phyloP scores from a whole-genome alignment of 2,797 vertebrate species.

The Morelia viridis region DNA sequence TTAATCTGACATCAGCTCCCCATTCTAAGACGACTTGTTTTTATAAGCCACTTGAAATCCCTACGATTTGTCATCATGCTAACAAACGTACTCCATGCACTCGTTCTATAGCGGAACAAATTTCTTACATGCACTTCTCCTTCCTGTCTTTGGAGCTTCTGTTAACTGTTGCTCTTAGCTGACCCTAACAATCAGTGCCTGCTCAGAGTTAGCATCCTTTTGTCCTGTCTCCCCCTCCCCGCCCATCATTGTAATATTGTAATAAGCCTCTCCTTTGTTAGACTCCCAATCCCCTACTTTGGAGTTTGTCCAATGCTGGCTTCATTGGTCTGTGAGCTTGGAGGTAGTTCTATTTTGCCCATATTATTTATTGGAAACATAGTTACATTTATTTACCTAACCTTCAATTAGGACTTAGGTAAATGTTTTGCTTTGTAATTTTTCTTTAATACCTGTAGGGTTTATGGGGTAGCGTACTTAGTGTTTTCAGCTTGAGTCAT shows the following conservation, averaged over 20 bases:
- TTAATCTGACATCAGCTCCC: background rate
- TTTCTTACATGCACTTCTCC: background rate
- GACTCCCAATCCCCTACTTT: background rate
- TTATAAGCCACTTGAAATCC: background rate
- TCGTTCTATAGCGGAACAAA: background rate
- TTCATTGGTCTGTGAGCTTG: background rate
- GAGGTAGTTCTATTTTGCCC: background rate
- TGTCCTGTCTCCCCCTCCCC: background rate
- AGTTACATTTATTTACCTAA: background rate
- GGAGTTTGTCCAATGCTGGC: background rate
- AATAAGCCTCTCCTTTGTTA: background rate
- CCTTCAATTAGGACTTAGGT: background rate
- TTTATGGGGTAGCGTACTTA: background rate
- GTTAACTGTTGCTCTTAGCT: background rate
- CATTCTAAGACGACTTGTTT: background rate
- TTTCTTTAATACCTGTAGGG: background rate
- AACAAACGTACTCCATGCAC: background rate
- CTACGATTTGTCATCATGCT: background rate
- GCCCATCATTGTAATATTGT: background rate
- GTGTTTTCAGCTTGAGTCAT: background rate
- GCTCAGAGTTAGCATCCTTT: constrained; percentile 8
- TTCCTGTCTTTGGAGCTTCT: constrained; percentile 25
- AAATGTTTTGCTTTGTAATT: background rate
- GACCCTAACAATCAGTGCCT: background rate
- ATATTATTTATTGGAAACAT: background rate